A percentile compares a stretch with the other conserved stretches of the same genome.
phyloP scores from a whole-genome alignment of 1,140 invertebrate genomes.

The Musca domestica region DNA sequence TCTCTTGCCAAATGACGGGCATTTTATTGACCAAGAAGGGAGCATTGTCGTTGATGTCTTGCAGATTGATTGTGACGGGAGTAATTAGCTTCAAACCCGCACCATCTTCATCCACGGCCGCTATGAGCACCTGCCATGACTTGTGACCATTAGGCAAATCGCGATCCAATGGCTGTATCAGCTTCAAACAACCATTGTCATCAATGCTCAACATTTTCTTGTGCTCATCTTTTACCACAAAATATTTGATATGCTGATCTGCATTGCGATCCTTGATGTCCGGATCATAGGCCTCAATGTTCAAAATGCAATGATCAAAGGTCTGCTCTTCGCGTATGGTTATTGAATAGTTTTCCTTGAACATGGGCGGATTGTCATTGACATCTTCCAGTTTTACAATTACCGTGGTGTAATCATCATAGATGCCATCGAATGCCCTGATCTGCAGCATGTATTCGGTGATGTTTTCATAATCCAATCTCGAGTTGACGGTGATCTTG shows the following conservation, averaged over 20 bases:
- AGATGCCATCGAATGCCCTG: slow-evolving; percentile 74
- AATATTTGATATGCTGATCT: slow-evolving; percentile 76
- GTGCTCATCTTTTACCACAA: slow-evolving; percentile 69
- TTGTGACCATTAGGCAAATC: slow-evolving; percentile 81
- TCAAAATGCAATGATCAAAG: slow-evolving; percentile 64
- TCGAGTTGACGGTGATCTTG: slow-evolving; percentile 72
- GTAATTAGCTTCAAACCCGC: slow-evolving; percentile 64
- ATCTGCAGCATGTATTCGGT: slow-evolving; percentile 76
- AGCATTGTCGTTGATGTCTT: slow-evolving; percentile 88
- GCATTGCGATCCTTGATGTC: slow-evolving; percentile 73
- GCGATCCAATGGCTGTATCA: slow-evolving; percentile 79
- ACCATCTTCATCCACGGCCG: slow-evolving; percentile 78
- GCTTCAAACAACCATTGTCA: slow-evolving; percentile 69
- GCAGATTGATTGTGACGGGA: slow-evolving; percentile 72
- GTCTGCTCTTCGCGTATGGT: slow-evolving; percentile 70
- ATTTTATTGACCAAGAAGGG: slow-evolving; percentile 77
- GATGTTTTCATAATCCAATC: slow-evolving; percentile 82
- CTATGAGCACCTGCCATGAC: slow-evolving; percentile 79
- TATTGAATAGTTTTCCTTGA: slow-evolving; percentile 64
- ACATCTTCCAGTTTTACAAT: slow-evolving; percentile 77
- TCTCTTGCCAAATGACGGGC: slow-evolving; percentile 81
- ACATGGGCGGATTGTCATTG: slow-evolving; percentile 80
- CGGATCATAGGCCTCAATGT: slow-evolving; percentile 76
- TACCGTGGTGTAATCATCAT: slow-evolving; percentile 72
- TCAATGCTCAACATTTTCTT: slow-evolving; percentile 68